Conservation (phyloP, 2,797 vertebrate species). For the Protonibea diacanthus region DNA sequence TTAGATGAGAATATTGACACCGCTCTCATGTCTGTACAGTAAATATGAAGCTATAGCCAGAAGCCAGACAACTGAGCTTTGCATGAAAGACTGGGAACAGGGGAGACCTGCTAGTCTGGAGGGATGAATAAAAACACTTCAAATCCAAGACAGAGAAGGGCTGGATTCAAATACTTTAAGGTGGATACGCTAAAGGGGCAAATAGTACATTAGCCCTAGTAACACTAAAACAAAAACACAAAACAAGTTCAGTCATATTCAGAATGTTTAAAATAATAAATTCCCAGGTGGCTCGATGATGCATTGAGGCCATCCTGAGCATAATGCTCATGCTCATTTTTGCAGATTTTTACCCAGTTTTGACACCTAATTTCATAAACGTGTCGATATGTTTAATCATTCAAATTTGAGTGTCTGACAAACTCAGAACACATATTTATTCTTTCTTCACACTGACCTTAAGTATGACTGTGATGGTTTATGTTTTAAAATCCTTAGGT, state of each 20-base stretch:
- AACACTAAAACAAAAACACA: too few relatives aligned
- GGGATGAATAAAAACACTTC: neutral
- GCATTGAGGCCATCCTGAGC: too few relatives aligned
- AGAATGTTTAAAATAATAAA: neutral
- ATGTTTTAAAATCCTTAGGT: neutral
- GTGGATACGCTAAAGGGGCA: neutral
- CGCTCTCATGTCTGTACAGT: neutral
- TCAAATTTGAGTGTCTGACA: too few relatives aligned
- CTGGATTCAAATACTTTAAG: neutral
- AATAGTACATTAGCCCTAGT: neutral
- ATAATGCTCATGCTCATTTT: too few relatives aligned
- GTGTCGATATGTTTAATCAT: too few relatives aligned
- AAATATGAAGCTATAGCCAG: slow-evolving; percentile 10
- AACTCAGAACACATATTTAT: too few relatives aligned
- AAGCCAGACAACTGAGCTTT: neutral
- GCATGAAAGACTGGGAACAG: neutral
- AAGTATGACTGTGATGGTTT: neutral
- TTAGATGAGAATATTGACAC: neutral
- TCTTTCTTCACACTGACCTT: too few relatives aligned
- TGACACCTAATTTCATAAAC: too few relatives aligned
- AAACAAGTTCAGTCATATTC: neutral
- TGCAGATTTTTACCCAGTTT: too few relatives aligned
- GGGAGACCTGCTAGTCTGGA: neutral
- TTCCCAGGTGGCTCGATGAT: too few relatives aligned
- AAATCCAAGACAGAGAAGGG: neutral